A percentile compares a stretch with the other conserved stretches of the same genome.
Conservation (phyloP, 2,888 invertebrate genomes). For the Trichogramma evanescens region DNA sequence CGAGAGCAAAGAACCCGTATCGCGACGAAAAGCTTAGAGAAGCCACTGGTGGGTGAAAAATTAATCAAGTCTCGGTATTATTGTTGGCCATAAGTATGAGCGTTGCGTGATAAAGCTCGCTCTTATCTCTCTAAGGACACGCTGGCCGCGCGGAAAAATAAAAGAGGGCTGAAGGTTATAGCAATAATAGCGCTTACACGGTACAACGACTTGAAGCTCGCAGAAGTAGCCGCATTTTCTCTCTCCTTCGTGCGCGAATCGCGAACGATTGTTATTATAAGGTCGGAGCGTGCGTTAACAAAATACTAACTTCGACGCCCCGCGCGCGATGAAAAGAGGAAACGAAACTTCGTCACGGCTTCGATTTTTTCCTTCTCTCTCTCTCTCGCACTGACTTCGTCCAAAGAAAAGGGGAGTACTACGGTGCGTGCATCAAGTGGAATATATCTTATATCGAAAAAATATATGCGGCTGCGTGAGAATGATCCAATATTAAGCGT, state of each 20-base stretch:
- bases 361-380: neutral
- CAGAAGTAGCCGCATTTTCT: too few species aligned
- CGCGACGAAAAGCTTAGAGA: neutral
- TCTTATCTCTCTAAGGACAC: constrained; percentile 7
- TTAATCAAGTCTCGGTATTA: constrained; percentile 15
- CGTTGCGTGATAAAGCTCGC: constrained; percentile 10
- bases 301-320: constrained; percentile 4
- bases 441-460: too few species aligned
- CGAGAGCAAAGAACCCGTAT: neutral
- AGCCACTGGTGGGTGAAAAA: constrained; percentile 6
- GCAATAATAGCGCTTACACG: too few species aligned
- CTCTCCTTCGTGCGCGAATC: too few species aligned
- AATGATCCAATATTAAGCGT: neutral
- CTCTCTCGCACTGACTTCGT: too few species aligned
- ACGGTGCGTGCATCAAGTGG: neutral
- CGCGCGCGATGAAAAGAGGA: neutral
- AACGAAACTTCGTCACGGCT: constrained; percentile 23
- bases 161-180: neutral
- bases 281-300: too few species aligned
- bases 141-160: neutral
- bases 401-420: neutral
- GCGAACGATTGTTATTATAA: constrained; percentile 18
- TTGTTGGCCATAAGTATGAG: neutral
- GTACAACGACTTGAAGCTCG: too few species aligned
- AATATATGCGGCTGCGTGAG: constrained; percentile 23